Evolutionary conservation across 2,113 vertebrate species (phyloP).

Genomic region (Maccullochella peelii): DNA sequence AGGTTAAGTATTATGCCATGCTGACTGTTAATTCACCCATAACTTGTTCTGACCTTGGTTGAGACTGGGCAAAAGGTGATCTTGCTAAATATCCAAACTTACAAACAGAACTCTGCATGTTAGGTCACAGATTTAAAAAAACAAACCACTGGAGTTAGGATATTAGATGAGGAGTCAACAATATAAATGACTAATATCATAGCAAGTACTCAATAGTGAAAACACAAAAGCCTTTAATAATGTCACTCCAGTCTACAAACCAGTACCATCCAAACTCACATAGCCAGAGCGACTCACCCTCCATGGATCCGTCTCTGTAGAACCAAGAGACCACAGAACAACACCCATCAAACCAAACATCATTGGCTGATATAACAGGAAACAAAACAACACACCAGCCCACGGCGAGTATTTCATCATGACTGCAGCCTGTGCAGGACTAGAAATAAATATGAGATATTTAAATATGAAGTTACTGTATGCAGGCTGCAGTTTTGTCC

Average conservation of each 20-base stretch:
- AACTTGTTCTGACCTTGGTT: neutral
- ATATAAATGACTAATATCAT: conserved; percentile 3
- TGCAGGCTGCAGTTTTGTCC: neutral
- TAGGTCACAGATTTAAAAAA: conserved; percentile 13
- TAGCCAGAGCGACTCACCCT: conserved; percentile 75
- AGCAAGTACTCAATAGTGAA: neutral
- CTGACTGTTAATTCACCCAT: neutral
- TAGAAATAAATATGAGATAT: neutral
- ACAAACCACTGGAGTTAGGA: conserved; percentile 31
- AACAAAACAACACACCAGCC: neutral
- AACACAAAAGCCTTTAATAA: conserved; percentile 10
- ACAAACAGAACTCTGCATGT: neutral
- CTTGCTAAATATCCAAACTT: neutral
- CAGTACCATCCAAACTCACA: conserved; percentile 2
- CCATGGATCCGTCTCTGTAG: conserved; percentile 65
- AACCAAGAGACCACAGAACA: conserved; percentile 65
- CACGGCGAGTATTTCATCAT: neutral
- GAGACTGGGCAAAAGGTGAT: neutral
- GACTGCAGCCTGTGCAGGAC: neutral
- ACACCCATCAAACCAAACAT: conserved; percentile 15
- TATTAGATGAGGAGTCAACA: conserved; percentile 3
- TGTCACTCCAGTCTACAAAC: conserved; percentile 11
- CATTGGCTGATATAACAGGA: neutral
- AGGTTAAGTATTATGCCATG: neutral
- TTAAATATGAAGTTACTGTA: neutral